Evolutionary conservation across 2,113 vertebrate species (phyloP), one percentile per base, ranked within the genome.

Genomic region (Varanus komodoensis): DNA sequence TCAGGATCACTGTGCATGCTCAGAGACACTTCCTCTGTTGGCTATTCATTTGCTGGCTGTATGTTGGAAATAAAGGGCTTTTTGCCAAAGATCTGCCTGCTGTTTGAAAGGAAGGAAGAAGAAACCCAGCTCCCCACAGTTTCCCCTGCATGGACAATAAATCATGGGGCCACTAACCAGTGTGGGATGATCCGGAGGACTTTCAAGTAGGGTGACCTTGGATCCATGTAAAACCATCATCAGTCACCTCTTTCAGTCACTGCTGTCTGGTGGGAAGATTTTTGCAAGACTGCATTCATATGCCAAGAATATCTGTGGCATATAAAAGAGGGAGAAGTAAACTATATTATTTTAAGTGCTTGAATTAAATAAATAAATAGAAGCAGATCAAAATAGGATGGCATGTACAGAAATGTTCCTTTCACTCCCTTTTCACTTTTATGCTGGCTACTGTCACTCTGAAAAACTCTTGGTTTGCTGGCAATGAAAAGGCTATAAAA

Each of bases 341-440:
- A 8, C 83, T 9, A 15, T 77, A 89, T 81, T 84, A 86, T 92
- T 88, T 74, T 57, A 92, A 90, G 67, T 82, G 50, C 38, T 44
- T 86, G 6, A 67, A 52, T 27, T 44, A 14, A 88, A 83, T 93
- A 93, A 93, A 48, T 91, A 92, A 78, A 74, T 52, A 78, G 82
- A 92, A 78, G 88, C 89, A 78, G 82, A 71, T 89, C 79, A 87
- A 80, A 78, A 61, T 8, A 68, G 21, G 2, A 81, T 64, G 1
- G 84, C 68, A 92, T 96, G 92, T 89, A 89, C 73, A 92, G 84
- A 90, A 96, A 89, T 75, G 5, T 4, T 87, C 1, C 78, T 93
- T 91, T 94, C 69, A 92, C 95, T 94, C 93, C n/a, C 85, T 92
- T 94, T 95, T 96, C 93, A 91, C 92, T 95, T 95, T 95, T 71